Evolutionary conservation across 2,797 vertebrate genomes (phyloP).

Genomic region (Acridotheres tristis): DNA sequence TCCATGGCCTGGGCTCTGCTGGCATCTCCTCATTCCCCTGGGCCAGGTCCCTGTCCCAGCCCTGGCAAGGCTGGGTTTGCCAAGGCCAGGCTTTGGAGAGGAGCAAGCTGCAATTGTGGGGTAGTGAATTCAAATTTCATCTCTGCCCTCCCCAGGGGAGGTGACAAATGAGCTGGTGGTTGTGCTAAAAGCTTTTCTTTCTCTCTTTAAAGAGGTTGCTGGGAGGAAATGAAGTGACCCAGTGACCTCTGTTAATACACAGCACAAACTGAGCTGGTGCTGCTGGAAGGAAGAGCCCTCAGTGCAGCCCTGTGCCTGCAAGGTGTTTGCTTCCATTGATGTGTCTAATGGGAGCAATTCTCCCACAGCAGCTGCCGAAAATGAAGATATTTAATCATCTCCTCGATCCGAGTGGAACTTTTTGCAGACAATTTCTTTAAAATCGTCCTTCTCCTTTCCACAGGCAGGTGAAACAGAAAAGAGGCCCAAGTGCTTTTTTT

Average conservation of each 20-base stretch:
- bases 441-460: background rate
- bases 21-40: background rate
- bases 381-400: constrained; percentile 57
- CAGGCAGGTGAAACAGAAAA: background rate
- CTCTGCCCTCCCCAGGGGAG: constrained; percentile 15
- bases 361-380: constrained; percentile 25
- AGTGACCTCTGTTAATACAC: constrained; percentile 47
- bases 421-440: background rate
- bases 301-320: constrained; percentile 43
- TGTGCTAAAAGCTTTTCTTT: constrained; percentile 54
- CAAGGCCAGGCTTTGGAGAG: background rate
- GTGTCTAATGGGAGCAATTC: constrained; percentile 35
- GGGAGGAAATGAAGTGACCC: constrained; percentile 65
- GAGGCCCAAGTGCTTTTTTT: background rate
- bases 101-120: background rate
- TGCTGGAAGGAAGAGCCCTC: constrained; percentile 35
- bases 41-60: background rate
- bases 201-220: constrained; percentile 43
- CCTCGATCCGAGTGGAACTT: background rate
- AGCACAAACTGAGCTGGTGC: constrained; percentile 19
- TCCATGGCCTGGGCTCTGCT: accelerated
- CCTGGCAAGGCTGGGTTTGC: background rate
- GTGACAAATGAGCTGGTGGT: constrained; percentile 31
- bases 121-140: background rate
- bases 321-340: constrained; percentile 48